Conservation (phyloP, 2,113 vertebrate genomes). For the Cisticola juncidis region DNA sequence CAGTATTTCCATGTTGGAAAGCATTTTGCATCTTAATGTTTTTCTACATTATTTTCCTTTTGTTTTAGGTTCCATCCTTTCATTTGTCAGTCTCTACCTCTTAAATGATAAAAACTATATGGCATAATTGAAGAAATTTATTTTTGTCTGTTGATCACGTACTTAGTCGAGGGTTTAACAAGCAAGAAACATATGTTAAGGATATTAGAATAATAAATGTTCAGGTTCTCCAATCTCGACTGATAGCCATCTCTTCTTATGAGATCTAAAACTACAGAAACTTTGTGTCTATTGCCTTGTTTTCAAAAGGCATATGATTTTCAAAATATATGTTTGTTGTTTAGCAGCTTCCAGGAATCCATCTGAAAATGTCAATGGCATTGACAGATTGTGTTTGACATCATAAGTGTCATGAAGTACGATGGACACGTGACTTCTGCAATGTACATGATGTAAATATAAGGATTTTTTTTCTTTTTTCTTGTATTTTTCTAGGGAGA, state of each 20-base stretch:
- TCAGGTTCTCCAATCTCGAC: not conserved
- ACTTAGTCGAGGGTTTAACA: not conserved
- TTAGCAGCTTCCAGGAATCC: not conserved
- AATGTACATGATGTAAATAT: not conserved
- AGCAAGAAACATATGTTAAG: not conserved
- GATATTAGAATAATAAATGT: not conserved
- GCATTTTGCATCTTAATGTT: not conserved
- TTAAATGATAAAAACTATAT: not conserved
- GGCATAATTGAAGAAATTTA: not conserved
- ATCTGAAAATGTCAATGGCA: not conserved
- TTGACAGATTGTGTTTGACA: not conserved
- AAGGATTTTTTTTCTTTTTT: not conserved
- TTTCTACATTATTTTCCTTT: not conserved
- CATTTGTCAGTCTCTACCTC: not conserved
- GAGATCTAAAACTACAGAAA: not conserved
- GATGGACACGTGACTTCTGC: not conserved
- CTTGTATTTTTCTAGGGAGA: not conserved
- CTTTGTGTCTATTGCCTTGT: not conserved
- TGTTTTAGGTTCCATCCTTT: not conserved
- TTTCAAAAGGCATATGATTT: not conserved
- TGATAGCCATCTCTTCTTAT: not conserved
- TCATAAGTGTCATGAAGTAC: not conserved
- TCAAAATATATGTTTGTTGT: not conserved
- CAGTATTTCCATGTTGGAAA: not conserved
- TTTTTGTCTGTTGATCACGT: not conserved